Conservation (phyloP, 2,113 vertebrate species). For the Sander vitreus region DNA sequence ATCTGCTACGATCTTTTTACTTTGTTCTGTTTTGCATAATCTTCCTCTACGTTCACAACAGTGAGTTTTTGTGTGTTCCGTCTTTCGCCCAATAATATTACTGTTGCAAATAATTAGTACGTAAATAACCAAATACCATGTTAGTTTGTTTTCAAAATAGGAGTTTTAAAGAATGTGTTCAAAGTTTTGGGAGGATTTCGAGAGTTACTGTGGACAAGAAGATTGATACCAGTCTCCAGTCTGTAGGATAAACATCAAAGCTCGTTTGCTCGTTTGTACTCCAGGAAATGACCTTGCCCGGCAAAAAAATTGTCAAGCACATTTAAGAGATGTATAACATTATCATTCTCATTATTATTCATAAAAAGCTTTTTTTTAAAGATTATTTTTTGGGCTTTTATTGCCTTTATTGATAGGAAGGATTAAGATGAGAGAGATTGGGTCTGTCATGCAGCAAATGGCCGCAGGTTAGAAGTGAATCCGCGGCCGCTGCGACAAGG, state of each 20-base stretch:
- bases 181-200: background rate
- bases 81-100: background rate
- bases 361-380: too few species aligned
- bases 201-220: background rate
- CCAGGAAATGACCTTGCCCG: too few species aligned
- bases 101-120: background rate
- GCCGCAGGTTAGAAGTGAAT: too few species aligned
- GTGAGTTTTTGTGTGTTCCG: background rate
- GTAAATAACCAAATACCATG: background rate
- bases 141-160: background rate
- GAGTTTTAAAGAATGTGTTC: background rate
- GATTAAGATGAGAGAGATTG: too few species aligned
- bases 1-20: constrained; percentile 2
- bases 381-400: too few species aligned
- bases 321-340: too few species aligned
- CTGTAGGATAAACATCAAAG: background rate
- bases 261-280: background rate
- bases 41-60: background rate
- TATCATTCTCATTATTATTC: too few species aligned
- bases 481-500: too few species aligned
- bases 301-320: too few species aligned
- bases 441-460: too few species aligned
- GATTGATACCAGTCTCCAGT: background rate
- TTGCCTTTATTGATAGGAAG: too few species aligned
- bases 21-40: constrained; percentile 2